phyloP scores from a whole-genome alignment of 2,888 invertebrate genomes.

The Entomobrya multifasciata region DNA sequence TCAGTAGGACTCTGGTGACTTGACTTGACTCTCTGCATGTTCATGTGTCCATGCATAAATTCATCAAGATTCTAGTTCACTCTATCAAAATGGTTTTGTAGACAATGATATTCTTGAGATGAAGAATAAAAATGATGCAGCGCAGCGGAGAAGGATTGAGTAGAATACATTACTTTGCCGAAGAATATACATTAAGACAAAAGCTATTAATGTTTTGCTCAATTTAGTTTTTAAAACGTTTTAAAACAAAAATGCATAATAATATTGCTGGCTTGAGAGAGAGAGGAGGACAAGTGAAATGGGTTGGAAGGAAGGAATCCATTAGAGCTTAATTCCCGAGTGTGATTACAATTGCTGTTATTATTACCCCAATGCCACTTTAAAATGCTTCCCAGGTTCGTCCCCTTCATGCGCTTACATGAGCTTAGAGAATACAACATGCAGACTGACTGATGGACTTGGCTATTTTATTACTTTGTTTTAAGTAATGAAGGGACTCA shows the following conservation, averaged over 20 bases:
- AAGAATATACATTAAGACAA: constrained; percentile 9
- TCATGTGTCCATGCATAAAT: constrained; percentile 41
- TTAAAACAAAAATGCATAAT: constrained; percentile 39
- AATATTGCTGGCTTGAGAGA: constrained; percentile 16
- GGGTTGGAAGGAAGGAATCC: constrained; percentile 61
- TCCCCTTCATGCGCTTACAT: not conserved
- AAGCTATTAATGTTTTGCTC: constrained; percentile 41
- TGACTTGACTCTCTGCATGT: constrained; percentile 4
- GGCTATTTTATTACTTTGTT: not conserved
- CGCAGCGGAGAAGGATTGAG: not conserved
- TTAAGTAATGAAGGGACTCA: not conserved
- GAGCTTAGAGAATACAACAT: not conserved
- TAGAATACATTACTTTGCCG: not conserved
- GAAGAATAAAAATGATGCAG: constrained; percentile 48
- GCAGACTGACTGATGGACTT: constrained; percentile 1
- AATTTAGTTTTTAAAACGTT: constrained; percentile 44
- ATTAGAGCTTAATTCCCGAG: constrained; percentile 59
- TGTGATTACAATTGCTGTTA: constrained; percentile 46
- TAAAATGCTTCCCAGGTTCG: constrained; percentile 2
- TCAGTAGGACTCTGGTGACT: constrained; percentile 19
- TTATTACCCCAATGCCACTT: constrained; percentile 42
- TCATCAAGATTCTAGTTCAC: constrained; percentile 18
- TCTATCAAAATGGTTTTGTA: constrained; percentile 15
- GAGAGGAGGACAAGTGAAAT: constrained; percentile 16
- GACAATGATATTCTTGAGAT: not conserved